These are phyloP conservation scores for Tokudaia tokunoshimensis DNA, from an alignment of 2,797 vertebrate species.

Conservation along the genomic window DNA sequence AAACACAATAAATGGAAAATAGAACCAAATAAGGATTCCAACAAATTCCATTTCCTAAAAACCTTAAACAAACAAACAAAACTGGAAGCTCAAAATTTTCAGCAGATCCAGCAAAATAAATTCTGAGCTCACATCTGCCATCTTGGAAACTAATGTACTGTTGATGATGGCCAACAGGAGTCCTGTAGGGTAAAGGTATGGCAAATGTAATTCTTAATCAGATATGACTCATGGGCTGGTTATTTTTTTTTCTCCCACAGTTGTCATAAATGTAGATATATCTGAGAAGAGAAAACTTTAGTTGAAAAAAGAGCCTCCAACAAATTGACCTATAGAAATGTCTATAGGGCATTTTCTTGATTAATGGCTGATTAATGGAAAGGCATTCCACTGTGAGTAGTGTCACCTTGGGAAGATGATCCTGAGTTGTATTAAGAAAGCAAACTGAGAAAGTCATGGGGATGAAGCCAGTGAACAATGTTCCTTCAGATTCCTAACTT, in stretches of 20 bases:
- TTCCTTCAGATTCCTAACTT: background rate
- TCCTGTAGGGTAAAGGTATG: background rate
- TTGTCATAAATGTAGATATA: background rate
- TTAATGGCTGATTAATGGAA: background rate
- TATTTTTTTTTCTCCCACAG: background rate
- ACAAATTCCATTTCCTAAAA: background rate
- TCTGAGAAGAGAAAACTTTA: background rate
- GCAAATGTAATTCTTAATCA: background rate
- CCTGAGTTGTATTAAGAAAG: background rate
- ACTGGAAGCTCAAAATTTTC: background rate
- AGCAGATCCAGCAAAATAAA: background rate
- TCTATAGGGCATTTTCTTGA: background rate
- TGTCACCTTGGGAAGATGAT: no score
- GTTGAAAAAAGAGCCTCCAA: background rate
- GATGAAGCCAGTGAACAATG: background rate
- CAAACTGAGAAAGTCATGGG: background rate
- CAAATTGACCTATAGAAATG: background rate
- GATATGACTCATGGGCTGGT: background rate
- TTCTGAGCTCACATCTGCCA: background rate
- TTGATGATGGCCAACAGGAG: background rate
- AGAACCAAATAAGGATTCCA: background rate
- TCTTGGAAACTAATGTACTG: background rate
- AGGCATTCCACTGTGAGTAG: background rate
- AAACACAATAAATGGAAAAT: background rate
- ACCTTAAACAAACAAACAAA: background rate